Evolutionary conservation across 1,140 invertebrate genomes (phyloP), one percentile per base, ranked within the genome.

Genomic region (Fopius arisanus): DNA sequence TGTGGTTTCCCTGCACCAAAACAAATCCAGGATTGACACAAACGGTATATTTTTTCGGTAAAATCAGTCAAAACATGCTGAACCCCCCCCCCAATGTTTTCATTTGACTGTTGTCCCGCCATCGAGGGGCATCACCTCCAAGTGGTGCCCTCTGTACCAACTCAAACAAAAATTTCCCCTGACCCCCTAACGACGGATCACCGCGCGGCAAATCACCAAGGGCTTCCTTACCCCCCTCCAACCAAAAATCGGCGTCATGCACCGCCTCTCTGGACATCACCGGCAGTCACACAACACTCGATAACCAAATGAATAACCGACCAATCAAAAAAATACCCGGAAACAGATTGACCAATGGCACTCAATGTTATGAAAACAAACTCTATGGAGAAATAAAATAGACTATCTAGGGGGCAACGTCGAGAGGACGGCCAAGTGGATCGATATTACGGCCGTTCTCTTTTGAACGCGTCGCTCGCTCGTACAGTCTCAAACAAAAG

Each of bases 401-500:
- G 28, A 72, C 2, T 37, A 12, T 37, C 33, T 7, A 12, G 33
- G 33, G 33, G 33, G 7, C 33, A 37, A 37, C 33, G 9, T 37
- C 73, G 68, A 71, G 77, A 31, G 65, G n/a, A n/a, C n/a, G n/a
- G 74, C 80, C 79, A 76, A 71, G 66, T 80, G 81, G 80, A 86
- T 86, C 86, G 82, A 87, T 87, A 87, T 79, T 80, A 78, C 81
- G 83, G 81, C 77, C 82, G 80, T 82, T 84, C 81, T 82, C 81
- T 83, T 82, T 85, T 73, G 67, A 51, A 77, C 68, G 14, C 33
- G 71, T 74, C 54, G 59, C 72, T 51, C 66, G 72, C 71, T 12
- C 54, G 54, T 62, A 65, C 62, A 65, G 62, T 65, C 62, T 31
- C 14, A 31, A 65, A 65, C 62, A 65, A 65, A 65, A 65, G 6